phyloP scores from a whole-genome alignment of 2,797 vertebrate species.

The Clarias laeviceps region DNA sequence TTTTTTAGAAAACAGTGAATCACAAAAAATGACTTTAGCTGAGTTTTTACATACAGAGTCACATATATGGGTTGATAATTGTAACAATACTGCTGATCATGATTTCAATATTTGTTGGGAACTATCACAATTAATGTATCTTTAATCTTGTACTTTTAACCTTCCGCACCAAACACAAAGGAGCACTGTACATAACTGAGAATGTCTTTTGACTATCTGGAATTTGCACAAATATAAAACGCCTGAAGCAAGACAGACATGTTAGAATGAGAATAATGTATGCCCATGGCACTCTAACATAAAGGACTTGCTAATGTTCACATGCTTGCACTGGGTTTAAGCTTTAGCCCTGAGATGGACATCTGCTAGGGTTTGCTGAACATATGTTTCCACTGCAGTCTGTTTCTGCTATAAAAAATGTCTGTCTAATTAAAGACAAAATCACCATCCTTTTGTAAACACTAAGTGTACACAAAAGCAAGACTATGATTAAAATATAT shows the following conservation, averaged over 20 bases:
- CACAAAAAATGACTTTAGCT: too few species aligned
- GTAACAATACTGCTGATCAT: not conserved
- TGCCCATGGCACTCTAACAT: constrained; percentile 45
- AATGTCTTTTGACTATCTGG: constrained; percentile 16
- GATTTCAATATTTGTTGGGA: not conserved
- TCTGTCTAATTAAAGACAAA: constrained; percentile 65
- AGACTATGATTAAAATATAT: constrained; percentile 21
- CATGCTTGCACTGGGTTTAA: constrained; percentile 52
- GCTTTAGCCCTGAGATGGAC: constrained; percentile 69
- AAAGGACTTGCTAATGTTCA: constrained; percentile 56
- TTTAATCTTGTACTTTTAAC: not conserved
- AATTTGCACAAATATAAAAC: constrained; percentile 33
- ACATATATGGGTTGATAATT: not conserved
- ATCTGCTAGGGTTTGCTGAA: constrained; percentile 71
- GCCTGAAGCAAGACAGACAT: constrained; percentile 44
- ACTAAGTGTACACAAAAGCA: constrained; percentile 37
- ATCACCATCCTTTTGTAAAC: constrained; percentile 36
- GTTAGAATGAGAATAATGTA: constrained; percentile 46
- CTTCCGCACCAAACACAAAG: not conserved
- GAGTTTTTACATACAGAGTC: too few species aligned
- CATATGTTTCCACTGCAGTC: constrained; percentile 69
- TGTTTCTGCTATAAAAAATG: constrained; percentile 60
- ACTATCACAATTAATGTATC: not conserved
- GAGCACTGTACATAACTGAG: constrained; percentile 6
- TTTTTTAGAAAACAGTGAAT: too few species aligned